Base-by-base conservation (phyloP, 2,113 vertebrate genomes). In the Thinocorus orbignyianus region DNA sequence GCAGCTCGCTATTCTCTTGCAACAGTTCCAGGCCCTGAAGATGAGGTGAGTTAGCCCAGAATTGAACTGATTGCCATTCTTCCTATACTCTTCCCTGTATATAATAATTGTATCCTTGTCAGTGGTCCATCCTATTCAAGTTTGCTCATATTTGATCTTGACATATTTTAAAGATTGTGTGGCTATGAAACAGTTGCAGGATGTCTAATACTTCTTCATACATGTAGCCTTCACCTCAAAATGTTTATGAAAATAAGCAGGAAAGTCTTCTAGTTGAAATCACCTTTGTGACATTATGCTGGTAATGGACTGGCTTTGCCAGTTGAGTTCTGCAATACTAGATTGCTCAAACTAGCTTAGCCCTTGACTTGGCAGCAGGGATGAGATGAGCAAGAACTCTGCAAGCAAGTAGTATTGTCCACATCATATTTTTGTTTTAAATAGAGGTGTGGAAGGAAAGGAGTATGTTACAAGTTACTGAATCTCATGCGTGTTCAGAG, bases 1-100 rank as follows among this genome's bases (percentile, higher is more conserved):
- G 84, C 99, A 99, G 96, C 92, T 99, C 8, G 98, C 99, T 81
- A 97, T 99, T 95, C 98, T 99, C 51, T 97, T 99, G 74, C 99
- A 99, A 25, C 99, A 99, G 96, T 99, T 99, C 94, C 99, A 99
- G 97, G 97, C 99, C 49, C 98, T 99, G 78, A 99, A 99, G 96
- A 98, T 99, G 96, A 99, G 99, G 99, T 99, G 55, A 95, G 97
- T 96, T 96, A 84, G 33, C 48, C 25, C 37, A 60, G 49, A 28
- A 54, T 65, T 84, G 26, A 81, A 12, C 52, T 25, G 28, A 69
- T 30, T 42, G 60, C 37, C 23, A 2, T 70, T 81, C 31, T 58
- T 83, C 16, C 42, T 55, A 3, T 71, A 10, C 23, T 65, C 41
- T 81, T 6, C 14, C 41, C 74, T 51, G 31, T 35, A 13, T 81